A percentile compares a stretch with the other conserved stretches of the same genome.
Evolutionary conservation across 2,113 vertebrate genomes (phyloP).

Genomic region (Mus musculus): GRCm39 chr3:86320501-86321000

Average conservation of each 20-base stretch:
- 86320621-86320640: slow-evolving; percentile 45
- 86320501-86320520: not conserved
- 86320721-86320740: slow-evolving; percentile 67
- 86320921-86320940: slow-evolving; percentile 41
- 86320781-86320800: slow-evolving; percentile 7
- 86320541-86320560: slow-evolving; percentile 35
- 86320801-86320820: slow-evolving; percentile 60
- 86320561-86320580: slow-evolving; percentile 57
- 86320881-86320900: slow-evolving; percentile 13
- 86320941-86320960: not conserved
- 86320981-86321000: not conserved
- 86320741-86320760: slow-evolving; percentile 58
- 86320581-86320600: slow-evolving; percentile 45
- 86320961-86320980: not conserved
- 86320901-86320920: slow-evolving; percentile 15
- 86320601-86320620: slow-evolving; percentile 75
- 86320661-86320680: slow-evolving; percentile 61
- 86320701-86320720: slow-evolving; percentile 62
- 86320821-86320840: slow-evolving; percentile 20
- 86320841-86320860: slow-evolving; percentile 29
- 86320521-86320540: slow-evolving; percentile 17
- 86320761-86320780: slow-evolving; percentile 71
- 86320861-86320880: not conserved
- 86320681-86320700: slow-evolving; percentile 60
- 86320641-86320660: slow-evolving; percentile 37